phyloP scores from a whole-genome alignment of 2,888 invertebrate species.

The Bedellia somnulentella region DNA sequence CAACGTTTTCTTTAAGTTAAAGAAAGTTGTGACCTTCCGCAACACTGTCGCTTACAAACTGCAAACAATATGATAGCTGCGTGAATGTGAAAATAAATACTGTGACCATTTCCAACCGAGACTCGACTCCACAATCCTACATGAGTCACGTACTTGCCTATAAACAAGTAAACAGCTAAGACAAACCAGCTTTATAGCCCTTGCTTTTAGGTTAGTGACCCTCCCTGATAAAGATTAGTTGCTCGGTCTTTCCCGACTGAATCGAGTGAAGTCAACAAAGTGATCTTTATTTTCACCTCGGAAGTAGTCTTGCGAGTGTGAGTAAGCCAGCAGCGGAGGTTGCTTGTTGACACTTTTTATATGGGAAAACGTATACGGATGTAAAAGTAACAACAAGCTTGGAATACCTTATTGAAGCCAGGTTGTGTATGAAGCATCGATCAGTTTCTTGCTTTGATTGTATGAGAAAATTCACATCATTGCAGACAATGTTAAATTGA shows the following conservation, averaged over 20 bases:
- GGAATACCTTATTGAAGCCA: slow-evolving; percentile 4
- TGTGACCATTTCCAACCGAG: too few species aligned
- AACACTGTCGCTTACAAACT: too few species aligned
- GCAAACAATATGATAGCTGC: too few species aligned
- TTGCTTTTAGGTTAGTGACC: slow-evolving; percentile 4
- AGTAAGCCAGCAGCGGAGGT: slow-evolving; percentile 3
- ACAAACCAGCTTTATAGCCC: too few species aligned
- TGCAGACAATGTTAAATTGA: too few species aligned
- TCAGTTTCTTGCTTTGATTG: background rate
- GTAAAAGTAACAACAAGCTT: slow-evolving; percentile 14
- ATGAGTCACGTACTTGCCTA: too few species aligned
- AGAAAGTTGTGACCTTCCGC: slow-evolving; percentile 3
- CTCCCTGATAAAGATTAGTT: slow-evolving; percentile 2
- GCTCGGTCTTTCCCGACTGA: slow-evolving; percentile 2
- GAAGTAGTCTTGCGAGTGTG: too few species aligned
- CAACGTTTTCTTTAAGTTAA: slow-evolving; percentile 8
- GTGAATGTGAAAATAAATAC: too few species aligned
- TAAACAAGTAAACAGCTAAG: too few species aligned
- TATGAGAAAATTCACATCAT: slow-evolving; percentile 2
- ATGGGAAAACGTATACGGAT: slow-evolving; percentile 14
- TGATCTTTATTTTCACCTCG: slow-evolving; percentile 5
- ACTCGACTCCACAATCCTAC: too few species aligned
- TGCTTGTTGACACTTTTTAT: slow-evolving; percentile 14
- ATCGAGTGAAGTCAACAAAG: background rate
- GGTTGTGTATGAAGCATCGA: background rate